phyloP scores from a whole-genome alignment of 2,888 invertebrate genomes.

The Parnassius apollo region DNA sequence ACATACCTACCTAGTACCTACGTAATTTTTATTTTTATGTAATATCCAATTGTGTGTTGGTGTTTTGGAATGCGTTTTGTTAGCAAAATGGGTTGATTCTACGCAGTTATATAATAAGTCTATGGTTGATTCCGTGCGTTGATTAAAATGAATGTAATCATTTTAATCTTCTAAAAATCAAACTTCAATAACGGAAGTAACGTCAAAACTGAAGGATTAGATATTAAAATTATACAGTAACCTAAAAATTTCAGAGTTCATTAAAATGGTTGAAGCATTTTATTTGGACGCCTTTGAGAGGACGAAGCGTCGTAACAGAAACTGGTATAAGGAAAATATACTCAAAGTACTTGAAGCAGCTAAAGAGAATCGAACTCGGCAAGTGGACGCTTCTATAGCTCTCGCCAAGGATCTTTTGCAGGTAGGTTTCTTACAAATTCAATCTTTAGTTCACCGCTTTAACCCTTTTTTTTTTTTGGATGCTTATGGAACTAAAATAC shows the following conservation, averaged over 20 bases:
- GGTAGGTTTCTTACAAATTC: conserved; percentile 36
- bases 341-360: conserved; percentile 49
- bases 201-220: conserved; percentile 2
- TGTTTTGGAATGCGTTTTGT: too few species aligned
- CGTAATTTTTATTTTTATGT: too few species aligned
- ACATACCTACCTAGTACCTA: too few species aligned
- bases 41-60: too few species aligned
- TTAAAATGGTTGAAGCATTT: conserved; percentile 35
- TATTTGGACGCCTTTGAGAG: conserved; percentile 46
- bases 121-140: neutral
- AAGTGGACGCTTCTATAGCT: conserved; percentile 56
- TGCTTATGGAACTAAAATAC: too few species aligned
- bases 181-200: conserved; percentile 18
- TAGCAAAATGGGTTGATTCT: too few species aligned
- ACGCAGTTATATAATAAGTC: too few species aligned
- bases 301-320: conserved; percentile 45
- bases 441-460: too few species aligned
- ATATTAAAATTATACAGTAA: conserved; percentile 18
- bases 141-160: conserved; percentile 7
- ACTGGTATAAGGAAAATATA: conserved; percentile 60
- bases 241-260: neutral
- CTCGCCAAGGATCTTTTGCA: conserved; percentile 51
- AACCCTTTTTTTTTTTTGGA: too few species aligned
- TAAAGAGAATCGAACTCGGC: conserved; percentile 61
- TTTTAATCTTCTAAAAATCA: conserved; percentile 19